phyloP scores from a whole-genome alignment of 2,888 invertebrate species.

The Hybos culiciformis region DNA sequence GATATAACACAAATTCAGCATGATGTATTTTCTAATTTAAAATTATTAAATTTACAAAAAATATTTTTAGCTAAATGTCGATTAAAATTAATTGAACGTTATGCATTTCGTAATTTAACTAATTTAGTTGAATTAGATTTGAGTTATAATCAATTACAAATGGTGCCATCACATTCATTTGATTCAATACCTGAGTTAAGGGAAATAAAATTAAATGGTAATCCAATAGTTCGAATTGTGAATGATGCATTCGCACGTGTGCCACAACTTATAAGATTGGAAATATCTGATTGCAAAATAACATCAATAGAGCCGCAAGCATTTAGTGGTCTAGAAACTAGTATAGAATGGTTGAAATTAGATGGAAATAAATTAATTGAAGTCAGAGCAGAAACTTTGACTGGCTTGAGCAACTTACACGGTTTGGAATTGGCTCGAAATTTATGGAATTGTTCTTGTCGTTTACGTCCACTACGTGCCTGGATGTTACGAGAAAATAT shows the following conservation, averaged over 20 bases:
- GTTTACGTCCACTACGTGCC: slow-evolving; percentile 54
- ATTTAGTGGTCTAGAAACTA: slow-evolving; percentile 56
- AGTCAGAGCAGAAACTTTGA: slow-evolving; percentile 51
- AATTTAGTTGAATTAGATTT: slow-evolving; percentile 72
- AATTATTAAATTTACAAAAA: slow-evolving; percentile 67
- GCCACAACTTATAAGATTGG: slow-evolving; percentile 55
- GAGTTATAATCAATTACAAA: slow-evolving; percentile 52
- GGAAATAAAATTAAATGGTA: slow-evolving; percentile 59
- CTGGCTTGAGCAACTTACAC: slow-evolving; percentile 52
- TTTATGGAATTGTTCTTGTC: slow-evolving; percentile 73
- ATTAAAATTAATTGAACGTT: slow-evolving; percentile 52
- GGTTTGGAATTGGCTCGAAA: slow-evolving; percentile 65
- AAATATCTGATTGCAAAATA: slow-evolving; percentile 59
- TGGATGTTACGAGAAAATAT: slow-evolving; percentile 71
- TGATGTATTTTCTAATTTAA: slow-evolving; percentile 60
- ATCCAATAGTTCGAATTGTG: slow-evolving; percentile 55
- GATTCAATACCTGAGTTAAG: slow-evolving; percentile 58
- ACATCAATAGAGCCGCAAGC: slow-evolving; percentile 52
- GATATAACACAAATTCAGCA: slow-evolving; percentile 50
- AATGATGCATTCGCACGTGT: slow-evolving; percentile 54
- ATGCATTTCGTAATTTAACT: slow-evolving; percentile 61
- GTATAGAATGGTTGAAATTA: slow-evolving; percentile 62
- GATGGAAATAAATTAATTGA: slow-evolving; percentile 60
- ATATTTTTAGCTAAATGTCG: slow-evolving; percentile 60
- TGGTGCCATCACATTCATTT: slow-evolving; percentile 60